These are phyloP conservation scores for Ochotona curzoniae DNA, from an alignment of 2,113 vertebrate species.

Conservation along the genomic window DNA sequence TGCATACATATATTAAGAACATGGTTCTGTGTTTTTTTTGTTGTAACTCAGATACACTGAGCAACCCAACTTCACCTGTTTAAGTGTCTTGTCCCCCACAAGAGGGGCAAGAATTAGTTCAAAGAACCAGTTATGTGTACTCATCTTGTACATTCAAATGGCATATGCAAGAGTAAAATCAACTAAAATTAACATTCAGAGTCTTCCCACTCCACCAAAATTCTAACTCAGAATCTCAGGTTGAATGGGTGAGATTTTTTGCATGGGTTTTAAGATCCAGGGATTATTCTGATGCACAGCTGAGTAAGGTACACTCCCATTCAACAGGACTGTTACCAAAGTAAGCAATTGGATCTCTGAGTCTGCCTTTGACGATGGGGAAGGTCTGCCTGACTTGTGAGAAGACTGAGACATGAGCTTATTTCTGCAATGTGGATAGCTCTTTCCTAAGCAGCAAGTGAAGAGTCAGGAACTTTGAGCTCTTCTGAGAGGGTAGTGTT, in stretches of 20 bases:
- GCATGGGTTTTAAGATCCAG: neutral
- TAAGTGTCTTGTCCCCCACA: fast-evolving
- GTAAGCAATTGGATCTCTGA: neutral
- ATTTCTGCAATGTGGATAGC: neutral
- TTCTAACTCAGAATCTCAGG: neutral
- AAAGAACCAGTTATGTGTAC: neutral
- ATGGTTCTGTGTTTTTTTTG: neutral
- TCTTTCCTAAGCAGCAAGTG: neutral
- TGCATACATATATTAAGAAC: neutral
- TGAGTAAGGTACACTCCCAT: neutral
- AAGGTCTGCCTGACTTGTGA: neutral
- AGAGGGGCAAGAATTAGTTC: neutral
- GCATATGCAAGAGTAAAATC: neutral
- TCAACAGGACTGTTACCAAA: neutral
- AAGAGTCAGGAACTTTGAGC: neutral
- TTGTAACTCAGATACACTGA: neutral
- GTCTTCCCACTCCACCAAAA: neutral
- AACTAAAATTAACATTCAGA: neutral
- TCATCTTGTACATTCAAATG: neutral
- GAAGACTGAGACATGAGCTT: neutral
- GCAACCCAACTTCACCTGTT: neutral
- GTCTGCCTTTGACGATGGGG: neutral
- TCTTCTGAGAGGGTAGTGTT: neutral
- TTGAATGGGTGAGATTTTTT: neutral
- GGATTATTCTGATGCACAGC: neutral